Evolutionary conservation across 37 sponge, comb jelly and placozoan species (phyloP).

Genomic region (Amphimedon queenslandica): DNA sequence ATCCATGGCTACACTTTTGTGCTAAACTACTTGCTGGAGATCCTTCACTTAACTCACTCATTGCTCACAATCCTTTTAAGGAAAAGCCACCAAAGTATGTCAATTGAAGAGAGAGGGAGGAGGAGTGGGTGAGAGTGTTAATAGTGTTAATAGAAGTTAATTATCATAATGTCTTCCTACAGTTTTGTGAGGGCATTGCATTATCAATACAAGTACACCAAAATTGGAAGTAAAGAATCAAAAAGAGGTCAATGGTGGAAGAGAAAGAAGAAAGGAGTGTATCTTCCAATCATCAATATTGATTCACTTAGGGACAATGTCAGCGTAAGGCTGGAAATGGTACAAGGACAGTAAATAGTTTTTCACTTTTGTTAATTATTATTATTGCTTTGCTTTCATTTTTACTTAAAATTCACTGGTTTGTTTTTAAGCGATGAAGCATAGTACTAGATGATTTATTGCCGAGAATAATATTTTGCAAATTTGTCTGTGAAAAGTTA

Average conservation of each 20-base stretch:
- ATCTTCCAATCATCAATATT: constrained; percentile 55
- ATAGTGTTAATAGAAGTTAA: too few species aligned
- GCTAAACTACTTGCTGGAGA: constrained; percentile 76
- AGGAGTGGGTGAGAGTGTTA: too few species aligned
- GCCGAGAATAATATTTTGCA: too few species aligned
- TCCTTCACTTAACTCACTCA: constrained; percentile 39
- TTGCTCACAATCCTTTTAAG: constrained; percentile 70
- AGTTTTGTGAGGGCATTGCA: constrained; percentile 68
- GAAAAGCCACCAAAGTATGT: constrained; percentile 51
- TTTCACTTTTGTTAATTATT: too few species aligned
- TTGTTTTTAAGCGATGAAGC: too few species aligned
- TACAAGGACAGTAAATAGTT: too few species aligned
- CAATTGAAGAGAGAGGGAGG: too few species aligned
- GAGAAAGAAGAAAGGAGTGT: constrained; percentile 41
- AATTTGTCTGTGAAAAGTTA: too few species aligned
- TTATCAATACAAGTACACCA: constrained; percentile 68
- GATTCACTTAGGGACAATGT: constrained; percentile 4
- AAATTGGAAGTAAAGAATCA: constrained; percentile 62
- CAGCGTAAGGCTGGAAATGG: constrained; percentile 58
- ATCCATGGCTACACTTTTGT: constrained; percentile 85
- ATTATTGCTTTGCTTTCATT: too few species aligned
- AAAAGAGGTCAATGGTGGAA: constrained; percentile 74
- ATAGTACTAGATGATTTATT: too few species aligned
- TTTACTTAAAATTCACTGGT: too few species aligned
- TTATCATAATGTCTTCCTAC: too few species aligned